Evolutionary conservation across 2,113 vertebrate genomes (phyloP), one percentile per base, ranked within the genome.

Genomic region (Barbus barbus): DNA sequence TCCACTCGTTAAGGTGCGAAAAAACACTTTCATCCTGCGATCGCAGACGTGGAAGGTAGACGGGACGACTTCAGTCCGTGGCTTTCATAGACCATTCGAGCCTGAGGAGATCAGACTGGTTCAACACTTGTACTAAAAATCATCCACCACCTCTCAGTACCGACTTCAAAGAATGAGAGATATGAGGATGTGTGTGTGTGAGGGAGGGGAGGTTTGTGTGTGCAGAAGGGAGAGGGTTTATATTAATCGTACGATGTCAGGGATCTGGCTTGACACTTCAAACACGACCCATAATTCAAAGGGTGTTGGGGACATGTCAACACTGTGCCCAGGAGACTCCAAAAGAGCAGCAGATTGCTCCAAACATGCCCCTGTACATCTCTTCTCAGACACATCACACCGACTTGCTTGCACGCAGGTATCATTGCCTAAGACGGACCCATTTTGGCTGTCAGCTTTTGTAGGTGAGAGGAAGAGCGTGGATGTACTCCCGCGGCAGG

Each of bases 101-200:
- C 51, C 69, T 36, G 69, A 65, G 33, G 82, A 77, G 77, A 84
- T 71, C 82, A 78, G 84, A 75, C 77, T 33, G 8, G 24, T 65
- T 41, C 75, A 87, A 86, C 89, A 87, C 65, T 88, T 91, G 89
- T 85, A 88, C 90, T 92, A 78, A 89, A 88, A 76, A 87, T 85
- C 83, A 89, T 77, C 88, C 88, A 87, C 82, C 69, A 76, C 87
- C 88, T 92, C 88, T 90, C 85, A 87, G 74, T 79, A 12, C 41
- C 3, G 8, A 31, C 31, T 36, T 58, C 78, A 72, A 0, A 31
- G 33, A 61, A 74, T 14, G 31, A 33, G 46, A 78, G n/a, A 63
- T 51, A 22, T 51, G 46, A 81, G 73, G 61, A n/a, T 46, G 20
- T 58, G 31, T 33, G 48, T 26, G 63, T 33, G 63, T 18, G 22